A percentile compares a stretch with the other conserved stretches of the same genome.
phyloP scores from a whole-genome alignment of 2,888 invertebrate species.

The Latrodectus elegans region DNA sequence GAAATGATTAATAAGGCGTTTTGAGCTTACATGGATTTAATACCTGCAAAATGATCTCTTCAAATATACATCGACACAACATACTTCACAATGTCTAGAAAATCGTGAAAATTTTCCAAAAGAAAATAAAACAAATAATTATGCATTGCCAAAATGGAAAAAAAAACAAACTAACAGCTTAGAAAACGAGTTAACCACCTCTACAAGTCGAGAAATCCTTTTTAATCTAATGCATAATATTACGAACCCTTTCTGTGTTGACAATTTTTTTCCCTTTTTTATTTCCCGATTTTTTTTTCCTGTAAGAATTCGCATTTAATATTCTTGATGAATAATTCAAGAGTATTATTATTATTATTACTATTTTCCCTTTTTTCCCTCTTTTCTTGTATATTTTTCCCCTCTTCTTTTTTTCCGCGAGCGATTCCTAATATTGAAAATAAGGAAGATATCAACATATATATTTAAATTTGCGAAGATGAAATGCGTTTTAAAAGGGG shows the following conservation, averaged over 20 bases:
- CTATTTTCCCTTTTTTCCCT: too few species aligned
- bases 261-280: neutral
- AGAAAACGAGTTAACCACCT: too few species aligned
- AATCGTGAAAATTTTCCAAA: too few species aligned
- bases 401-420: neutral
- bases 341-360: neutral
- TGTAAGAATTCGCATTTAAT: neutral
- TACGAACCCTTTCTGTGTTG: neutral
- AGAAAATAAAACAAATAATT: too few species aligned
- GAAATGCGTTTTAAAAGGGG: neutral
- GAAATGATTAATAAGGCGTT: too few species aligned
- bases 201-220: neutral
- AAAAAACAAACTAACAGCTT: too few species aligned
- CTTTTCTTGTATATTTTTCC: neutral
- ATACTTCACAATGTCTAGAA: too few species aligned
- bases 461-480: conserved; percentile 1
- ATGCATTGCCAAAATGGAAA: too few species aligned
- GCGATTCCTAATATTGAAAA: neutral
- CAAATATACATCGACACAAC: too few species aligned
- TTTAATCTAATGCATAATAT: neutral
- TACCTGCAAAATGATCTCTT: too few species aligned
- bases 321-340: conserved; percentile 5
- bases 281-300: neutral
- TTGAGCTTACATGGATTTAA: too few species aligned
- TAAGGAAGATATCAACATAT: conserved; percentile 5